Percentiles rank a stretch among this genome's conserved stretches.
phyloP scores from a whole-genome alignment of 2,797 vertebrate species.

The Spinibarbus caldwelli region DNA sequence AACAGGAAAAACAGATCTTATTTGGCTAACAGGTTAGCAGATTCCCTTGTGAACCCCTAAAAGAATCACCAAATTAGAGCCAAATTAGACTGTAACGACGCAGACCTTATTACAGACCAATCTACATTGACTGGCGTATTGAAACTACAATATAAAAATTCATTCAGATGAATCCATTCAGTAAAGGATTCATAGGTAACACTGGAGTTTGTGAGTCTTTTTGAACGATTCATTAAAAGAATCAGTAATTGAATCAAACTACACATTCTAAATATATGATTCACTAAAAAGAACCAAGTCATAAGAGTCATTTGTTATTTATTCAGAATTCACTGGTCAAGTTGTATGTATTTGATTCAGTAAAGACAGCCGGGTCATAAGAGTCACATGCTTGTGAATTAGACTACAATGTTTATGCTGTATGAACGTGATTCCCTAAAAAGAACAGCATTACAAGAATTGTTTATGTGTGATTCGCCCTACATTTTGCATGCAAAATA shows the following conservation, averaged over 20 bases:
- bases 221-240: not conserved
- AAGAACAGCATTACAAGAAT: not conserved
- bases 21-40: not conserved
- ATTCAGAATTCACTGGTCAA: not conserved
- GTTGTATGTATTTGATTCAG: not conserved
- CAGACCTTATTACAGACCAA: not conserved
- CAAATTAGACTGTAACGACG: not conserved
- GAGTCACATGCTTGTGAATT: not conserved
- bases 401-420: not conserved
- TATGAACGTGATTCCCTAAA: not conserved
- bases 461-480: not conserved
- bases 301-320: not conserved
- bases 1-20: slow-evolving; percentile 24
- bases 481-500: not conserved
- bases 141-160: slow-evolving; percentile 1
- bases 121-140: not conserved
- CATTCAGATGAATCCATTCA: not conserved
- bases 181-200: not conserved
- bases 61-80: not conserved
- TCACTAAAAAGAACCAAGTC: not conserved
- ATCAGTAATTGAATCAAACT: not conserved
- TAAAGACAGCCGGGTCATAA: not conserved
- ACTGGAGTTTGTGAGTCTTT: slow-evolving; percentile 6
- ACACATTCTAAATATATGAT: not conserved
- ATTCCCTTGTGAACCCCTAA: not conserved